Base-by-base conservation (phyloP, 2,888 invertebrate genomes). In the Noctua fimbriata region DNA sequence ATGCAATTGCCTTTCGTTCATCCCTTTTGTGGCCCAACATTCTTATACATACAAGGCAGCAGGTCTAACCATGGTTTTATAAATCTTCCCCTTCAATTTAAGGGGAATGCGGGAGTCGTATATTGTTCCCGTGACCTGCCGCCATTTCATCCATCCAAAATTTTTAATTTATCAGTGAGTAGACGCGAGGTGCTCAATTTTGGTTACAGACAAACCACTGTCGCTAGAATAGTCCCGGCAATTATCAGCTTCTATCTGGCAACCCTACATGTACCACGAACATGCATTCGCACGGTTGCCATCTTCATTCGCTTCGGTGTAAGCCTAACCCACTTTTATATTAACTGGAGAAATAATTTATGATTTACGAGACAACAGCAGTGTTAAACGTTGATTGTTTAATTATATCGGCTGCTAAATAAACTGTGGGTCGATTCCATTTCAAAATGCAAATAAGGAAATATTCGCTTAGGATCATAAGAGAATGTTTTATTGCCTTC, bases 341-440 rank as follows among this genome's bases (percentile, higher is more conserved):
- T 87, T 89, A 89, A 89, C 87, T 79, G 78, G 76, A 81, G 89
- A 89, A 90, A 91, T 91, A 83, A 89, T 87, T 88, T 87, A 86
- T 92, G 93, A 94, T 94, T 95, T 94, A 95, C 89, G 94, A 93
- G 90, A 91, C 92, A 92, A 87, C 76, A 88, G 91, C 89, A 91
- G 90, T 90, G 90, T 91, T 90, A 90, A 90, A 90, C 90, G 89
- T 90, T 90, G 93, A 93, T 92, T 92, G 92, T 94, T 93, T 94
- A 94, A 94, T 94, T 94, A 94, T 91, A 94, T 91, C 82, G 85
- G 86, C 84, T 79, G 87, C 88, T 88, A 90, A 93, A 93, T 91
- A 91, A 91, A 90, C 88, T 85, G 84, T 79, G 89, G 89, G 90
- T 85, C 83, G 89, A 91, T 92, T 92, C 86, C 88, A 91, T 92